Conservation (phyloP, 2,888 invertebrate genomes). For the Clivina fossor region DNA sequence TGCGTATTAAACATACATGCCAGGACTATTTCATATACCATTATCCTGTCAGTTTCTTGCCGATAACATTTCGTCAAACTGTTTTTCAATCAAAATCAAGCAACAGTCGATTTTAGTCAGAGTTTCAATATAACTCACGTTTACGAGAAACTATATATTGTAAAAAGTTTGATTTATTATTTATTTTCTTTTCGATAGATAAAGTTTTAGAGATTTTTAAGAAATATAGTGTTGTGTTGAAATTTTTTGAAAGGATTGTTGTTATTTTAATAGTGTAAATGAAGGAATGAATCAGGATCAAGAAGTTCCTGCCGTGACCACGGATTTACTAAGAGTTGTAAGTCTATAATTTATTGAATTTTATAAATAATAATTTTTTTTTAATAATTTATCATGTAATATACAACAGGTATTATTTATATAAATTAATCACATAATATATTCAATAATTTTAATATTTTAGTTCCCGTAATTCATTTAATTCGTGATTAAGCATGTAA, state of each 20-base stretch:
- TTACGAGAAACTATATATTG: neutral
- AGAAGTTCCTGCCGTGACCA: constrained; percentile 50
- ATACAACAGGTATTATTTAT: neutral
- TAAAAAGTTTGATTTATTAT: neutral
- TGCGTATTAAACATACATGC: constrained; percentile 41
- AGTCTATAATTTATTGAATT: too few species aligned
- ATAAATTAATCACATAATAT: too few species aligned
- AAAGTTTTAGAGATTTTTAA: too few species aligned
- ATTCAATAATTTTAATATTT: too few species aligned
- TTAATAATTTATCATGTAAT: constrained; percentile 2
- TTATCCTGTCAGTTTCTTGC: constrained; percentile 24
- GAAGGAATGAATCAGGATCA: constrained; percentile 52
- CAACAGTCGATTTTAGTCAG: too few species aligned
- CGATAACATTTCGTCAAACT: too few species aligned
- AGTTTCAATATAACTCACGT: too few species aligned
- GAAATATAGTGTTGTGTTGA: neutral
- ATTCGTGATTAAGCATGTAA: too few species aligned
- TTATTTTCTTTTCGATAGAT: too few species aligned
- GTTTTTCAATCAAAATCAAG: constrained; percentile 29
- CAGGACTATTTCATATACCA: constrained; percentile 17
- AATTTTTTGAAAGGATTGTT: neutral
- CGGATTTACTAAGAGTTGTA: constrained; percentile 51
- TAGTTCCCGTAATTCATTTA: too few species aligned
- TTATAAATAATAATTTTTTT: too few species aligned
- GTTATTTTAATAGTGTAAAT: constrained; percentile 12